Conservation (phyloP, 2,797 vertebrate genomes). For the Lindbergichthys nudifrons region DNA sequence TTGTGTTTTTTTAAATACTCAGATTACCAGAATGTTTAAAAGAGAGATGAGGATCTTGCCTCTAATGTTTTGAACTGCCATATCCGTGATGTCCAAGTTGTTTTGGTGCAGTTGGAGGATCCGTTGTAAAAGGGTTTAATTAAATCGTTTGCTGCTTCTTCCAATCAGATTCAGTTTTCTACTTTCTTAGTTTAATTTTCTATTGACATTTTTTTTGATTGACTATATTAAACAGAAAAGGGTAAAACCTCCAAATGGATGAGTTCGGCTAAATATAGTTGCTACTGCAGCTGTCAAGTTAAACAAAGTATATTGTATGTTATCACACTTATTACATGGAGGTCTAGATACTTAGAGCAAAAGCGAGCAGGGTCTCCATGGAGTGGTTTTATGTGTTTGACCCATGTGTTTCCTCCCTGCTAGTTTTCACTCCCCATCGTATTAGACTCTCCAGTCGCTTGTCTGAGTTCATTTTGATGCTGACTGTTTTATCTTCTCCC, state of each 20-base stretch:
- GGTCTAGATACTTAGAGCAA: background rate
- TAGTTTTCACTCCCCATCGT: conserved; percentile 12
- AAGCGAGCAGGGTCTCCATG: background rate
- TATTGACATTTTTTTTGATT: background rate
- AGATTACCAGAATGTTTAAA: background rate
- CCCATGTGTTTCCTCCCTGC: background rate
- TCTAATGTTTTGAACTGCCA: background rate
- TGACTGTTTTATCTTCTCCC: conserved; percentile 14
- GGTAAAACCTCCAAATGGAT: background rate
- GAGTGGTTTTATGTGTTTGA: background rate
- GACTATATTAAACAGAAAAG: background rate
- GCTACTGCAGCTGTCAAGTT: conserved; percentile 9
- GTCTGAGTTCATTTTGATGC: conserved; percentile 11
- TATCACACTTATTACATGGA: conserved; percentile 1
- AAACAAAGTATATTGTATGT: background rate
- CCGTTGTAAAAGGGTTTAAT: background rate
- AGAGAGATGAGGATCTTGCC: background rate
- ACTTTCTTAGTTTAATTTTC: background rate
- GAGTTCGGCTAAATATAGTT: background rate
- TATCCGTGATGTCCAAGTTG: conserved; percentile 4
- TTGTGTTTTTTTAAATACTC: conserved; percentile 18
- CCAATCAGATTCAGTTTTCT: background rate
- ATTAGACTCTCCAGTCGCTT: conserved; percentile 20
- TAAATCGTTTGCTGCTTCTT: background rate
- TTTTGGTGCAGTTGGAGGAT: background rate